These are phyloP conservation scores for Proteles cristata DNA, from an alignment of 2,113 vertebrate species.

Conservation along the genomic window DNA sequence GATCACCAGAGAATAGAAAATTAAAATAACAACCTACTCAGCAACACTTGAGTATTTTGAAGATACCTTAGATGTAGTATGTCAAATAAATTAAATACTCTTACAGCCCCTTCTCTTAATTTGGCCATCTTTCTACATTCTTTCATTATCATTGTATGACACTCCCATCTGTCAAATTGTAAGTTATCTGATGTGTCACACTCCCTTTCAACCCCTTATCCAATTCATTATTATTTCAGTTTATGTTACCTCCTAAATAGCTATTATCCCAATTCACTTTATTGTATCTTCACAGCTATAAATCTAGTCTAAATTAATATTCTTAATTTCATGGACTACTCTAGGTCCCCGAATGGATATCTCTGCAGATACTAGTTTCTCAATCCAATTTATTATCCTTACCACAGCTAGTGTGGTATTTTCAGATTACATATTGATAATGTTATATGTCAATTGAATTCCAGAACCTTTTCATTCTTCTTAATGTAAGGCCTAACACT, in stretches of 20 bases:
- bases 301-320: neutral
- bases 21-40: neutral
- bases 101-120: neutral
- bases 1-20: neutral
- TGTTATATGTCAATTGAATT: neutral
- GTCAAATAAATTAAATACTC: neutral
- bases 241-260: neutral
- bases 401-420: neutral
- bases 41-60: neutral
- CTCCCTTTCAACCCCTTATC: neutral
- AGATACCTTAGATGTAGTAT: neutral
- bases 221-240: neutral
- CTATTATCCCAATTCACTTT: neutral
- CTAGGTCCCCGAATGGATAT: neutral
- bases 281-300: neutral
- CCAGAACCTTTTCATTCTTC: neutral
- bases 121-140: neutral
- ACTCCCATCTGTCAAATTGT: neutral
- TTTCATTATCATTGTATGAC: neutral
- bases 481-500: neutral
- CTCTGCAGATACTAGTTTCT: neutral
- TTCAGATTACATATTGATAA: neutral
- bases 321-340: neutral
- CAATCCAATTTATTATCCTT: neutral
- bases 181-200: neutral